phyloP scores from a whole-genome alignment of 2,113 vertebrate species.

The Phoxinus phoxinus region DNA sequence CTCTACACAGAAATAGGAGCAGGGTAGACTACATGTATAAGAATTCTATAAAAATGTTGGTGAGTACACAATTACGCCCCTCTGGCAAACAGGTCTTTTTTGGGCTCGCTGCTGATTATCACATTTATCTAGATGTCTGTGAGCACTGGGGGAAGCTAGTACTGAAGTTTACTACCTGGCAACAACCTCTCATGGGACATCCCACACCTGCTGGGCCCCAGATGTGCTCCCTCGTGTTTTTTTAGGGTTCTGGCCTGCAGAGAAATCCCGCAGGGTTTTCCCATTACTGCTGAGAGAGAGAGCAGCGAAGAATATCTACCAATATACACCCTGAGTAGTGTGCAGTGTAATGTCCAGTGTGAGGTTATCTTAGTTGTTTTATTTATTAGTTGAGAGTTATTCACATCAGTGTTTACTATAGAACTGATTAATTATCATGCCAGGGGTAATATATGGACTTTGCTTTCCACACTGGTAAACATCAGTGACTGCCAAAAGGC shows the following conservation, averaged over 20 bases:
- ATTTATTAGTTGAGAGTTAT: conserved; percentile 17
- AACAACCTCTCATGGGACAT: conserved; percentile 74
- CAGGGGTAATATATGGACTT: conserved; percentile 8
- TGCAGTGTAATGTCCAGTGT: conserved; percentile 22
- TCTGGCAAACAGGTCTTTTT: conserved; percentile 51
- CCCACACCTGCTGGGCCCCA: conserved; percentile 77
- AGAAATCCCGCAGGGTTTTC: conserved; percentile 68
- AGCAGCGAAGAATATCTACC: conserved; percentile 50
- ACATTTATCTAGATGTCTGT: conserved; percentile 57
- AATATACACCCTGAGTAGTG: neutral
- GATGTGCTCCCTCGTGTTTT: conserved; percentile 75
- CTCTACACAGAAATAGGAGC: conserved; percentile 4
- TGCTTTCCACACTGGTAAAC: conserved; percentile 9
- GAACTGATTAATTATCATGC: conserved; percentile 17
- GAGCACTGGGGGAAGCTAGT: conserved; percentile 63
- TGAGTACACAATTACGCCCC: conserved; percentile 40
- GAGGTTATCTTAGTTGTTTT: neutral
- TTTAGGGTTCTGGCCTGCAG: conserved; percentile 68
- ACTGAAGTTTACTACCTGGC: conserved; percentile 70
- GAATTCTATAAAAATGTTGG: conserved; percentile 37
- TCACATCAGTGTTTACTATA: neutral
- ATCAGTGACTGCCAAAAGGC: conserved; percentile 12
- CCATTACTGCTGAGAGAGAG: conserved; percentile 68
- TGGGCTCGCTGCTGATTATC: conserved; percentile 53
- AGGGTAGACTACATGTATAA: conserved; percentile 36